These are phyloP conservation scores for Taeniopygia guttata DNA, from an alignment of 2,797 vertebrate species.

Conservation along the genomic window DNA sequence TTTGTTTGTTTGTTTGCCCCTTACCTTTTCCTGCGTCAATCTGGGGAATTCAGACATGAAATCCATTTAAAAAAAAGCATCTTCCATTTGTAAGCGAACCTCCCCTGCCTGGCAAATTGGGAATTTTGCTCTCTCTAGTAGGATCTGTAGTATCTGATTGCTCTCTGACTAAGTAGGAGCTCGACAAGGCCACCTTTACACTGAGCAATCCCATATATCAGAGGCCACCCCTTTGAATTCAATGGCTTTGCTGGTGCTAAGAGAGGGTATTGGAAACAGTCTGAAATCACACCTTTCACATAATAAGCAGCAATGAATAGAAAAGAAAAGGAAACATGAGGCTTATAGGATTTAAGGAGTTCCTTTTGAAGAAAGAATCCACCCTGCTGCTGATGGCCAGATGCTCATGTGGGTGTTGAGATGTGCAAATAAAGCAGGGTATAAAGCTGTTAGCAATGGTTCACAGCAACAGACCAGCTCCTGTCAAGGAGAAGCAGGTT, in stretches of 20 bases:
- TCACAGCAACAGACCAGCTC: not conserved
- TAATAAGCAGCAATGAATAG: constrained; percentile 34
- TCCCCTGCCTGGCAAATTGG: not conserved
- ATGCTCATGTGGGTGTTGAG: not conserved
- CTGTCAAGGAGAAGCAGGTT: constrained; percentile 23
- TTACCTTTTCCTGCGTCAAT: not conserved
- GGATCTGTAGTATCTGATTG: not conserved
- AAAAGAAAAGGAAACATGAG: not conserved
- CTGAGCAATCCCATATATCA: not conserved
- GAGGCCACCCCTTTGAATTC: not conserved
- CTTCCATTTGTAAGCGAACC: not conserved
- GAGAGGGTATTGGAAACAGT: not conserved
- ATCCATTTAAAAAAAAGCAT: not conserved
- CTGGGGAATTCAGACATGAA: not conserved
- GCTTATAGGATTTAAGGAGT: constrained; percentile 31
- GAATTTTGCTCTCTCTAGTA: not conserved
- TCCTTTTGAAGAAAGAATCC: constrained; percentile 15
- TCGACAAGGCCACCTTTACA: not conserved
- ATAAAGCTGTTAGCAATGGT: constrained; percentile 18
- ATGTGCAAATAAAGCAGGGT: constrained; percentile 27
- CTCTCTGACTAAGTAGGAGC: not conserved
- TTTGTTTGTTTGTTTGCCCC: not conserved
- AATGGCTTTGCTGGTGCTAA: not conserved
- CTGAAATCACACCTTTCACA: constrained; percentile 32
- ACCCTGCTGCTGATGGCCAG: not conserved